Evolutionary conservation across 2,797 vertebrate genomes (phyloP).

Genomic region (Enteromius trimaculatus): DNA sequence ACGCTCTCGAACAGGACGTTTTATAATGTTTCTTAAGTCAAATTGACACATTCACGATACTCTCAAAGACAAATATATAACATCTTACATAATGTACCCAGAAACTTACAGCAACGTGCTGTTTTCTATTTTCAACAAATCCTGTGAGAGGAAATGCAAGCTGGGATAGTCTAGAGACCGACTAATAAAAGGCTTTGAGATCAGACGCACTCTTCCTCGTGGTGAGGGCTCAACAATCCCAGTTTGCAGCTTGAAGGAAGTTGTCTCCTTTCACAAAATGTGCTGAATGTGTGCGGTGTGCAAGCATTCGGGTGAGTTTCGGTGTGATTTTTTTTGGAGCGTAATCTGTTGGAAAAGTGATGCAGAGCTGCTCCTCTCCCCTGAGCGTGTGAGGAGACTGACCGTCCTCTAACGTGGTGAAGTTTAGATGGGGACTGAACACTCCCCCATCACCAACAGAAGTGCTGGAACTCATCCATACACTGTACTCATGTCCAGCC

Average conservation of each 20-base stretch:
- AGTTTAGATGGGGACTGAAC: slow-evolving; percentile 80
- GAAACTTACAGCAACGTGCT: neutral
- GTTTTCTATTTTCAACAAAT: slow-evolving; percentile 56
- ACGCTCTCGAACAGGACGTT: neutral
- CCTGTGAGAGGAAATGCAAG: slow-evolving; percentile 74
- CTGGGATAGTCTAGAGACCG: slow-evolving; percentile 63
- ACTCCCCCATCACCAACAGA: slow-evolving; percentile 88
- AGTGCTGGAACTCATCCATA: slow-evolving; percentile 94
- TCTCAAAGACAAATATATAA: neutral
- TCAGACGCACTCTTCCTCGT: slow-evolving; percentile 19
- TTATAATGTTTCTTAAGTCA: neutral
- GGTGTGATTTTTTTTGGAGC: slow-evolving; percentile 51
- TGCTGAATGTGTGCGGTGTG: slow-evolving; percentile 14
- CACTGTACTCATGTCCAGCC: slow-evolving; percentile 86
- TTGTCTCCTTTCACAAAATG: slow-evolving; percentile 70
- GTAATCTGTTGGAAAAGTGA: slow-evolving; percentile 51
- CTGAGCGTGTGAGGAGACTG: slow-evolving; percentile 72
- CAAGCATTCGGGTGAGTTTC: slow-evolving; percentile 48
- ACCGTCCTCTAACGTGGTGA: slow-evolving; percentile 90
- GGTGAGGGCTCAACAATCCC: slow-evolving; percentile 62
- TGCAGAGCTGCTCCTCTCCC: slow-evolving; percentile 57
- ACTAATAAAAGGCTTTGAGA: slow-evolving; percentile 13
- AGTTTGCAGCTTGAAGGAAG: slow-evolving; percentile 67
- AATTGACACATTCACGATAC: neutral
- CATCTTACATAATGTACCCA: slow-evolving; percentile 14